phyloP scores from a whole-genome alignment of 1,140 invertebrate species.

The Lutraria rhynchaena region DNA sequence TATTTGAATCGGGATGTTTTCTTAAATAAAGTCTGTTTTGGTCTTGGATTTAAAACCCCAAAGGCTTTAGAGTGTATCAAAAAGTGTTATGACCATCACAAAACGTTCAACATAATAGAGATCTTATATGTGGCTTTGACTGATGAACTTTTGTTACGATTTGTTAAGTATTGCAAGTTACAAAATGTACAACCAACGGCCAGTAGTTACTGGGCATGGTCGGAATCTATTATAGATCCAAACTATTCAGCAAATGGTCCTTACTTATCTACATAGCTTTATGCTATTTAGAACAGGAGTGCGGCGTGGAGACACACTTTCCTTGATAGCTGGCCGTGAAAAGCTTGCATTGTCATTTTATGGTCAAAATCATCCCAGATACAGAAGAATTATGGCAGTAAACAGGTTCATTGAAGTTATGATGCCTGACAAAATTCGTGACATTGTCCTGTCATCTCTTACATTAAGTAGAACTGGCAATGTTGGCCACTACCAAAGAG shows the following conservation, averaged over 20 bases:
- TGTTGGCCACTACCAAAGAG: constrained; percentile 45
- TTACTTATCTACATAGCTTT: constrained; percentile 30
- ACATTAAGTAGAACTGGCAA: constrained; percentile 47
- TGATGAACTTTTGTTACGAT: constrained; percentile 44
- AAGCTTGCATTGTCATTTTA: constrained; percentile 36
- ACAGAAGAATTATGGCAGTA: constrained; percentile 34
- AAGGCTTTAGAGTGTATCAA: constrained; percentile 47
- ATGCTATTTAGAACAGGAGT: constrained; percentile 53
- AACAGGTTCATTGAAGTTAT: constrained; percentile 49
- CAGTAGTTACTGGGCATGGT: constrained; percentile 36
- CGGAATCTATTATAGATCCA: constrained; percentile 13
- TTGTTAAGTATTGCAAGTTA: too few relatives aligned
- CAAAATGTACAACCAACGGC: not conserved
- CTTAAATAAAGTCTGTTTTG: constrained; percentile 31
- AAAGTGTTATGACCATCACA: constrained; percentile 35
- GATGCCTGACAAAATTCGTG: constrained; percentile 29
- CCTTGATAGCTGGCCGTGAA: constrained; percentile 35
- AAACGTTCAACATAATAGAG: constrained; percentile 37
- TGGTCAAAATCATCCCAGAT: constrained; percentile 40
- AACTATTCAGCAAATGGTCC: constrained; percentile 48
- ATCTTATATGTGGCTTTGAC: constrained; percentile 31
- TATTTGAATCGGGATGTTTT: constrained; percentile 48
- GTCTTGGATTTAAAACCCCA: constrained; percentile 26
- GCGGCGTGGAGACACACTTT: constrained; percentile 21
- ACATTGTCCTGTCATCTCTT: constrained; percentile 10